Evolutionary conservation across 2,888 invertebrate genomes (phyloP), one percentile per base, ranked within the genome.

Genomic region (Coelinius sp.): DNA sequence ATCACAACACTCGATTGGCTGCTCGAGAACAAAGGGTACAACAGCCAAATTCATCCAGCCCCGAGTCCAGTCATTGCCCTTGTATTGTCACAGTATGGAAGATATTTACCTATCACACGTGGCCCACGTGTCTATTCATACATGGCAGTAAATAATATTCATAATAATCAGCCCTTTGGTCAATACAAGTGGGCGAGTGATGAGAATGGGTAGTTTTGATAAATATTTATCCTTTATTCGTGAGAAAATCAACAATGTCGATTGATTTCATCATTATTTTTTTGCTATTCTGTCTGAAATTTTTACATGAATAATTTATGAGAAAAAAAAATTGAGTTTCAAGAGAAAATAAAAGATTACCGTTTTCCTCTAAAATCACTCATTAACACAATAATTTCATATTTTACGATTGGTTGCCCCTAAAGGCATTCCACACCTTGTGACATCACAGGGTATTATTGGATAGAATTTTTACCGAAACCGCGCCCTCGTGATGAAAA

Each of bases 141-240:
- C 83, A 88, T 89, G 77, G 92, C 92, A 17, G 89, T 90, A 6
- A 92, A 92, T 82, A 92, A 92, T 83, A 91, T 92, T 78, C 92
- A 92, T 81, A 92, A 92, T 80, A 92, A 91, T 81, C 89, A 89
- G 82, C 92, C 92, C 0, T 92, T 92, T 80, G 92, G 92, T 49
- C 86, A 89, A 35, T 92, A 92, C 81, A 92, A 92, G 65, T 63
- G 41, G 63, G 41, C 53, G 38, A 49, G 25, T 38, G 59, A 70
- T 68, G 64, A 68, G 72, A 62, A 52, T 46, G 65, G 38, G 14
- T 59, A 63, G 63, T 22, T 24, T 38, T 41, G 7, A 31, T 41
- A 22, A 63, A 41, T 22, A 24, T 63, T 38, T 25, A 12, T 20
- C 14, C n/a, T 22, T n/a, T 24, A 41, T 24, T 3, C 38, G 41